phyloP scores from a whole-genome alignment of 1,140 invertebrate genomes.

The Prorops nasuta region DNA sequence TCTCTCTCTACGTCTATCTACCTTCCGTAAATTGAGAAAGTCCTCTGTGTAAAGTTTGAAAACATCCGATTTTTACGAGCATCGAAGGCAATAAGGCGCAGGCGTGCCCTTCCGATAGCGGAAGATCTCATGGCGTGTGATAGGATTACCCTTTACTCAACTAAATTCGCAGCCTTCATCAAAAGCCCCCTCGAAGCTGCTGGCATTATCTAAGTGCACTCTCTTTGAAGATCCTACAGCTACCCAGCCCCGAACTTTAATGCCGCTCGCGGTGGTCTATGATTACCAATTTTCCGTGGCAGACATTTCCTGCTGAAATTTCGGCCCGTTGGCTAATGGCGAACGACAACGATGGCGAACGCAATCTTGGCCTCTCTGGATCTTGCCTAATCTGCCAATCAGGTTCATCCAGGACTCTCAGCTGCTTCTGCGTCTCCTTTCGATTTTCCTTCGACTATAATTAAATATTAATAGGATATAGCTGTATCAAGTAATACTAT shows the following conservation, averaged over 20 bases:
- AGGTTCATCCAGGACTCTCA: too few relatives aligned
- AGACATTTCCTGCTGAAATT: constrained; percentile 50
- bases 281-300: constrained; percentile 58
- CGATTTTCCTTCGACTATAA: too few relatives aligned
- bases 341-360: constrained; percentile 27
- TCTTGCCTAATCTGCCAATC: constrained; percentile 27
- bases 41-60: too few relatives aligned
- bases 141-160: constrained; percentile 60
- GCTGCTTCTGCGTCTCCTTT: too few relatives aligned
- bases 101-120: constrained; percentile 26
- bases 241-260: constrained; percentile 51
- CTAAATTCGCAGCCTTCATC: constrained; percentile 56
- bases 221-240: constrained; percentile 53
- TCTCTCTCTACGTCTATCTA: too few relatives aligned
- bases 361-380: constrained; percentile 16
- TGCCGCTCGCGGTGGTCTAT: constrained; percentile 55
- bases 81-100: neutral
- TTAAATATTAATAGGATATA: too few relatives aligned
- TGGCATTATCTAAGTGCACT: constrained; percentile 58
- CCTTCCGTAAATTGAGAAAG: too few relatives aligned
- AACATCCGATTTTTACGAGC: neutral
- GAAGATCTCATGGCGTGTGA: constrained; percentile 56
- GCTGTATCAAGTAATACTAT: too few relatives aligned
- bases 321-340: constrained; percentile 35
- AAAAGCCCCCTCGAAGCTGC: constrained; percentile 52